A percentile compares a stretch with the other conserved stretches of the same genome.
These are phyloP conservation scores for Cremastinae sp. DNA, from an alignment of 2,888 invertebrate genomes.

Conservation along the genomic window DNA sequence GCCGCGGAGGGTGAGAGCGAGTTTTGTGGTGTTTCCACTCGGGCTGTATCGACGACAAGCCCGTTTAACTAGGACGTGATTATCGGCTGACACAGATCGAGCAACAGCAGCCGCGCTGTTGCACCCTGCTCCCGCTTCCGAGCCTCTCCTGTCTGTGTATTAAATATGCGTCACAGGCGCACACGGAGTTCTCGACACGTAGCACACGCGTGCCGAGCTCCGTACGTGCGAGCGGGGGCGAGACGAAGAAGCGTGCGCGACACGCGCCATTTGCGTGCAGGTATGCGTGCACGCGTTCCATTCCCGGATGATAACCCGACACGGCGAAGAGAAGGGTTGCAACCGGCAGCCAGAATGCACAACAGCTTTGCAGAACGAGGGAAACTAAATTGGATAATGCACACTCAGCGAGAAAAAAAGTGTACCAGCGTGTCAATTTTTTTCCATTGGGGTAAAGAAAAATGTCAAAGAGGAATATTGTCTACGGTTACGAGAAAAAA, in stretches of 20 bases:
- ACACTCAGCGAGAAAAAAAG: slow-evolving; percentile 30
- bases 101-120: slow-evolving; percentile 46
- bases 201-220: slow-evolving; percentile 6
- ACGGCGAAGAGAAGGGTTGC: slow-evolving; percentile 49
- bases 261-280: slow-evolving; percentile 55
- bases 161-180: slow-evolving; percentile 29
- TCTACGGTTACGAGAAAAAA: too few species aligned
- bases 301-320: slow-evolving; percentile 42
- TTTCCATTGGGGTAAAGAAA: background rate
- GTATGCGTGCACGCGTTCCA: slow-evolving; percentile 37
- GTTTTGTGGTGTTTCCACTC: slow-evolving; percentile 57
- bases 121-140: slow-evolving; percentile 35
- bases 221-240: slow-evolving; percentile 10
- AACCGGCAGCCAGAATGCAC: slow-evolving; percentile 52
- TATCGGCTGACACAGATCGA: slow-evolving; percentile 65
- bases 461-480: too few species aligned
- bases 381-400: slow-evolving; percentile 53
- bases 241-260: slow-evolving; percentile 35
- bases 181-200: slow-evolving; percentile 27
- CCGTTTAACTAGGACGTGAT: slow-evolving; percentile 68
- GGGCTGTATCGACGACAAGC: slow-evolving; percentile 45
- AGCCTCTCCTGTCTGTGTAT: slow-evolving; percentile 28
- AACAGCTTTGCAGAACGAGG: slow-evolving; percentile 17
- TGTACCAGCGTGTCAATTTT: background rate
- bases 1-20: slow-evolving; percentile 68